Evolutionary conservation across 2,888 invertebrate genomes (phyloP), one percentile per base, ranked within the genome.

Genomic region (Polymixis flavicincta): DNA sequence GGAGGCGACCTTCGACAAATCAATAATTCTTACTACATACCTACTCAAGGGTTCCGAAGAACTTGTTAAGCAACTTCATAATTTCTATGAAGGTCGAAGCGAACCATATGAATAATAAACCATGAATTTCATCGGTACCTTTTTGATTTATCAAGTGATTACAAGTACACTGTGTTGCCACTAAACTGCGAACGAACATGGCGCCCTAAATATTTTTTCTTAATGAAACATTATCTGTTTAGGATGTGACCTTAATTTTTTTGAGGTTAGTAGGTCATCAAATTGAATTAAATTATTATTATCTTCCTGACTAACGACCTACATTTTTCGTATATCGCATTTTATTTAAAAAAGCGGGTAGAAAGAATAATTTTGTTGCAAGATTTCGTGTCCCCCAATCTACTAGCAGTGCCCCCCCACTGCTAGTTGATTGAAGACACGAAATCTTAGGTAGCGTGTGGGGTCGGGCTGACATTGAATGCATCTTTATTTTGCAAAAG

Each of bases 91-190:
- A 82, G 82, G 77, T 17, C 28, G 25, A 11, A 64, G 22, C 48
- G n/a, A 60, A n/a, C 19, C 19, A 25, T 28, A 71, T 45, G 25
- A 71, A 57, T 70, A 59, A 65, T 59, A 54, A 59, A 60, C n/a
- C 59, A 37, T 54, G 19, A 6, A 28, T 61, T 72, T 54, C 37
- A 73, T 54, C 17, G 22, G 6, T 32, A 28, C 0, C 11, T n/a
- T 67, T 22, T 69, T 79, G 83, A 76, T 83, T 88, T 85, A 85
- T 83, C 82, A 75, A 75, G 68, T 76, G 77, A 83, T 87, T 83
- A 84, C 72, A 82, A 77, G 75, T 73, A 83, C 74, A 67, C 50
- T 60, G 69, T 48, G 65, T 57, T 60, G 78, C 71, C 71, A 63
- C 76, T 61, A 66, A 78, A 82, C 78, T 80, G 71, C 68, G 52